Evolutionary conservation across 2,888 invertebrate genomes (phyloP).

Genomic region (Dynastes maya): DNA sequence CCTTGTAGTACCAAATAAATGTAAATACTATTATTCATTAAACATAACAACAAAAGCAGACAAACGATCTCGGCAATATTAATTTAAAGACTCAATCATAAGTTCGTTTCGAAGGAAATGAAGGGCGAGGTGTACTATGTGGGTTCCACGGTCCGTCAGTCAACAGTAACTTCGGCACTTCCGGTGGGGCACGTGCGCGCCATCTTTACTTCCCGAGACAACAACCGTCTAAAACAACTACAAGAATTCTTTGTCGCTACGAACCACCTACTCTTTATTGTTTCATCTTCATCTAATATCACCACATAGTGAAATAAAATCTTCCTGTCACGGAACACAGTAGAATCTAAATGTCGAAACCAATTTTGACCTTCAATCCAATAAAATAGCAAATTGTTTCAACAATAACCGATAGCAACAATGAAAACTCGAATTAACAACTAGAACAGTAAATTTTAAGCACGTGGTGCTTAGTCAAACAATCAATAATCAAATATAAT

Average conservation of each 20-base stretch:
- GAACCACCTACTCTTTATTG: neutral
- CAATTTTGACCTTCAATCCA: too few species aligned
- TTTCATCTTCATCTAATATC: neutral
- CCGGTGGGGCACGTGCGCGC: conserved; percentile 68
- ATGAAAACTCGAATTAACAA: too few species aligned
- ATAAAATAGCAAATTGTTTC: too few species aligned
- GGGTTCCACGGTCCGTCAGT: conserved; percentile 66
- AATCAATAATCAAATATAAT: too few species aligned
- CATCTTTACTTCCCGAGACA: conserved; percentile 57
- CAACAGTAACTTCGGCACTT: conserved; percentile 68
- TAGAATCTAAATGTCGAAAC: too few species aligned
- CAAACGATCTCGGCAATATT: conserved; percentile 60
- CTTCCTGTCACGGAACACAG: too few species aligned
- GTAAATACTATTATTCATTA: conserved; percentile 1
- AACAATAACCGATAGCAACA: too few species aligned
- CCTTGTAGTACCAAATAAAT: neutral
- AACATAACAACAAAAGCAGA: conserved; percentile 39
- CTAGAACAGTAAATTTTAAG: too few species aligned
- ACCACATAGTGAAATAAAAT: neutral
- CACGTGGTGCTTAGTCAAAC: too few species aligned
- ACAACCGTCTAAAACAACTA: conserved; percentile 23
- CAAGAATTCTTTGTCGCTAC: conserved; percentile 16
- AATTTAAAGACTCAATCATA: conserved; percentile 68
- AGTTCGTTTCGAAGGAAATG: conserved; percentile 67
- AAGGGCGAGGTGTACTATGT: conserved; percentile 62